Conservation (phyloP, 1,140 invertebrate species). For the Zaprionus tsacasi region DNA sequence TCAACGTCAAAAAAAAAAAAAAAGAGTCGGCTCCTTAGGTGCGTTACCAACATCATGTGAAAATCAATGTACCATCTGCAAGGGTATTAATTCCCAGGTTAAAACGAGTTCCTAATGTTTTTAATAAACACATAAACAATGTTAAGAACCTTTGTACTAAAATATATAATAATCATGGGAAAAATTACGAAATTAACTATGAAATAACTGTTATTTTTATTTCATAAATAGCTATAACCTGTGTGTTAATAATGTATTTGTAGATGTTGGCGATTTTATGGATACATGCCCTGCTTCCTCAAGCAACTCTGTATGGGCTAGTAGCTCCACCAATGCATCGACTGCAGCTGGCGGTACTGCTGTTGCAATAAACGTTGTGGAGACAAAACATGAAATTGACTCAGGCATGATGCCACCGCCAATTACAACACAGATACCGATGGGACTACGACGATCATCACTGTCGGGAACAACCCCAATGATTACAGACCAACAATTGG, state of each 20-base stretch:
- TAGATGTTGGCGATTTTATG: slow-evolving; percentile 75
- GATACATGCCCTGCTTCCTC: slow-evolving; percentile 55
- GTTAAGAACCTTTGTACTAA: no score
- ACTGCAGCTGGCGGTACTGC: slow-evolving; percentile 1
- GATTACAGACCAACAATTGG: slow-evolving; percentile 79
- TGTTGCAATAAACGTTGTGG: slow-evolving; percentile 39
- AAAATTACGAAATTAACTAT: no score
- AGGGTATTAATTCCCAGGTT: not conserved
- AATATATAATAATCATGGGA: no score
- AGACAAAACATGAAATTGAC: slow-evolving; percentile 85
- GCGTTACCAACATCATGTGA: no score
- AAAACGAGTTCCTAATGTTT: no score
- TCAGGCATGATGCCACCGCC: slow-evolving; percentile 88
- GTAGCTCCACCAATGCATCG: not conserved
- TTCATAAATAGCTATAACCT: slow-evolving; percentile 23
- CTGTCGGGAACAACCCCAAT: slow-evolving; percentile 71
- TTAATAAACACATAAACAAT: no score
- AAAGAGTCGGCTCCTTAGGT: no score
- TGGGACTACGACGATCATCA: slow-evolving; percentile 86
- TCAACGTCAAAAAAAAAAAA: no score
- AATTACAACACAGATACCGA: slow-evolving; percentile 85
- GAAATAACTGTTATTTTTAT: no score
- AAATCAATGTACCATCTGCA: no score
- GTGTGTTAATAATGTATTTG: slow-evolving; percentile 67
- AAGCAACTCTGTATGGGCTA: not conserved